Percentiles rank a stretch among this genome's conserved stretches.
Conservation (phyloP, 1,140 invertebrate genomes). For the Drosophila bocki region DNA sequence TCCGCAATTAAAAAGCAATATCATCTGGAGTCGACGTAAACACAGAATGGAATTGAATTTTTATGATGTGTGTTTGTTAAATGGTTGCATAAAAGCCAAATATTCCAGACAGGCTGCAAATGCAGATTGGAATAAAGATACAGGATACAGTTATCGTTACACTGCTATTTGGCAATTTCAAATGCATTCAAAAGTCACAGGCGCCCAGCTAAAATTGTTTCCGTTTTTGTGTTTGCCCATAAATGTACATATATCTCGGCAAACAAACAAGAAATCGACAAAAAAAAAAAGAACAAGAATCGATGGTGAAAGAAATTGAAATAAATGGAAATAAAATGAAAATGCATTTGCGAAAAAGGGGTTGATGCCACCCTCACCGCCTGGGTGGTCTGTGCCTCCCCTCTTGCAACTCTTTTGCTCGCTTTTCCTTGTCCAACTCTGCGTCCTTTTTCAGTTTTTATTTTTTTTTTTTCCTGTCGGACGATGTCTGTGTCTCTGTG, state of each 20-base stretch:
- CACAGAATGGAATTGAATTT: conserved; percentile 78
- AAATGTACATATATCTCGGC: conserved; percentile 28
- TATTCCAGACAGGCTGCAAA: conserved; percentile 26
- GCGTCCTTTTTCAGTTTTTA: conserved; percentile 7
- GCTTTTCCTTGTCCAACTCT: conserved; percentile 10
- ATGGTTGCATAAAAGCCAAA: conserved; percentile 81
- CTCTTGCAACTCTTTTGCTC: conserved; percentile 15
- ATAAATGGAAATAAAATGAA: conserved; percentile 58
- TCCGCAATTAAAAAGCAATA: conserved; percentile 84
- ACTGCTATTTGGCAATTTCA: conserved; percentile 25
- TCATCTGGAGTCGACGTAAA: conserved; percentile 72
- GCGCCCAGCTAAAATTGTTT: conserved; percentile 47
- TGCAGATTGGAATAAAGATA: conserved; percentile 3
- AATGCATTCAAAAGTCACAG: conserved; percentile 60
- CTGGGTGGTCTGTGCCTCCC: conserved; percentile 35
- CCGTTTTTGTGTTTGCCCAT: conserved; percentile 29
- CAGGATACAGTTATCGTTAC: conserved; percentile 27
- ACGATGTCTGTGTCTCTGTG: background rate
- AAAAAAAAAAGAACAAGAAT: conserved; percentile 1
- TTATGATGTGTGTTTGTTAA: conserved; percentile 83
- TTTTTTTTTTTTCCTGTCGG: background rate
- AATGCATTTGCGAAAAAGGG: conserved; percentile 42
- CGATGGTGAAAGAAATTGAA: conserved; percentile 41
- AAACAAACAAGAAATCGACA: conserved; percentile 5
- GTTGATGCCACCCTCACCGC: conserved; percentile 4